A percentile compares a stretch with the other conserved stretches of the same genome.
Evolutionary conservation across 2,888 invertebrate genomes (phyloP).

Genomic region (Tetragnatha montana): DNA sequence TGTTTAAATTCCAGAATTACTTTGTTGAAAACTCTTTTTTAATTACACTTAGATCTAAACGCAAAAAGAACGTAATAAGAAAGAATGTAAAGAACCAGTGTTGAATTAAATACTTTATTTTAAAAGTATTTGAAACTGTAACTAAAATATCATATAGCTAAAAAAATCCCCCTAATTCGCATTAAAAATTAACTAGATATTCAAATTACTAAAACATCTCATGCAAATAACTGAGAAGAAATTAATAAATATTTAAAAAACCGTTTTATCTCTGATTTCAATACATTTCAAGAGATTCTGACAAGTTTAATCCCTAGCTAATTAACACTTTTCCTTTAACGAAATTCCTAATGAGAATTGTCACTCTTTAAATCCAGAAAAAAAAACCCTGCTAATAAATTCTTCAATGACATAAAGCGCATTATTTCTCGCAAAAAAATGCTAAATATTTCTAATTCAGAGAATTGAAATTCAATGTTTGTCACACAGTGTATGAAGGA

Average conservation of each 20-base stretch:
- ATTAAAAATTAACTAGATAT: too few species aligned
- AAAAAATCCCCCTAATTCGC: too few species aligned
- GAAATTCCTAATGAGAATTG: conserved; percentile 4
- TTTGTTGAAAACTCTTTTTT: too few species aligned
- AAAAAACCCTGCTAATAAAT: not conserved
- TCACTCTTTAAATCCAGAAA: not conserved
- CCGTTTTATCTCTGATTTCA: not conserved
- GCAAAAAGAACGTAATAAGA: too few species aligned
- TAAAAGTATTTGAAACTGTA: too few species aligned
- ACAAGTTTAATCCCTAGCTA: conserved; percentile 18
- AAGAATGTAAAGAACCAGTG: too few species aligned
- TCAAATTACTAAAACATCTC: too few species aligned
- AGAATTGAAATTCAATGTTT: not conserved
- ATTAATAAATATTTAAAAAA: not conserved
- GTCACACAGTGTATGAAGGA: not conserved
- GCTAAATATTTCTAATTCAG: not conserved
- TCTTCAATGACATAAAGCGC: not conserved
- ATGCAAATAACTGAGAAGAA: too few species aligned
- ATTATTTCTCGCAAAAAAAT: not conserved
- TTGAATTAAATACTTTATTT: too few species aligned
- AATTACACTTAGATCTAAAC: too few species aligned
- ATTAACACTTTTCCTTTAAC: conserved; percentile 20
- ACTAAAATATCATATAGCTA: too few species aligned
- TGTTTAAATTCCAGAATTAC: too few species aligned
- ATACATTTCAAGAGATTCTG: not conserved